Base-by-base conservation (phyloP, 2,797 vertebrate genomes). In the Hypotaenidia okinawae region DNA sequence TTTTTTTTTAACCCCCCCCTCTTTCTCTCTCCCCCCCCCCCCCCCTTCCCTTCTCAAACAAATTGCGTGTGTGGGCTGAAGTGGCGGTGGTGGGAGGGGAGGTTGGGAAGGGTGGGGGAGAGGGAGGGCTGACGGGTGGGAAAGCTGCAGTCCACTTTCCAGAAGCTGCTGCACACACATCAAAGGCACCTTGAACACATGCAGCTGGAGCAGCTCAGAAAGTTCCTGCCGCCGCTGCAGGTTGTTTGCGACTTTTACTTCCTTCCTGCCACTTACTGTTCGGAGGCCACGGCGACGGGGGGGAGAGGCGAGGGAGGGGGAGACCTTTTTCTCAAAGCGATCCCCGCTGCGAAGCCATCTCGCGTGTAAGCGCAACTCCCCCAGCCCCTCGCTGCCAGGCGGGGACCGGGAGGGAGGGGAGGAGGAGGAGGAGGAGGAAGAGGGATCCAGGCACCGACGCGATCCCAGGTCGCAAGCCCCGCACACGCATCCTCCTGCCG, bases 161-260 rank as follows among this genome's bases (percentile, higher is more conserved):
- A 93, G 94, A 84, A 95, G 89, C 95, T 73, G 95, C 95, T 27
- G 93, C 84, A 66, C 86, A 19, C 87, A 87, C 86, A 93, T 84
- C 95, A 96, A 97, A 97, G 97, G 97, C 97, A 96, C 97, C 97
- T 97, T 97, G 96, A 95, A 23, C 93, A 51, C 95, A 79, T 17
- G 89, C 94, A 90, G 94, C 90, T 77, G 61, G 92, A 90, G 93
- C 92, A 64, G 90, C 74, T 41, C 87, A 14, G 73, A 94, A 94
- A 97, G 97, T 97, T 97, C 66, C 72, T 95, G 93, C 93, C 76
- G 90, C 95, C 41, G 41, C 41, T 51, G 94, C 96, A 92, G 96
- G 95, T 93, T 95, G 94, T 91, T 84, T 69, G 95, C 97, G 97
- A 98, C 97, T 98, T 98, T 96, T 43, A 77, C 93, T 89, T 85